These are phyloP conservation scores for Helostoma temminkii DNA, from an alignment of 2,797 vertebrate genomes.

Conservation along the genomic window DNA sequence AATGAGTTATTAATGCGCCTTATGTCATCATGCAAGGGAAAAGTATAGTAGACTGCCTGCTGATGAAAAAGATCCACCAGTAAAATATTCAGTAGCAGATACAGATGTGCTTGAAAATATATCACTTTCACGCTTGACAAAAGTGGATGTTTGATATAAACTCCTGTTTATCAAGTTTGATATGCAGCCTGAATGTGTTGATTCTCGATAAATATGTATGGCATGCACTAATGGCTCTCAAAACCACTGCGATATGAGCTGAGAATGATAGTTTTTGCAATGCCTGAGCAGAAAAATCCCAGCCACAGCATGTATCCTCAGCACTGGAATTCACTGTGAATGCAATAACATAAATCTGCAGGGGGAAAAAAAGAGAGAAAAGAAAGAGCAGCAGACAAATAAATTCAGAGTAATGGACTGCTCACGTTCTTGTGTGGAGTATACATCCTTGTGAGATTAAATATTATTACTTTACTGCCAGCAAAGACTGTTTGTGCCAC, in stretches of 20 bases:
- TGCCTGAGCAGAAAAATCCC: conserved; percentile 43
- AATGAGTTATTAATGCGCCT: conserved; percentile 62
- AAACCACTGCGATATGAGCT: conserved; percentile 45
- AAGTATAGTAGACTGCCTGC: conserved; percentile 24
- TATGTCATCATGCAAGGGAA: conserved; percentile 38
- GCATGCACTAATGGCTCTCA: conserved; percentile 56
- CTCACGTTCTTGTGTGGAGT: conserved; percentile 38
- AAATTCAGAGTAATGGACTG: conserved; percentile 50
- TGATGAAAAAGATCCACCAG: conserved; percentile 32
- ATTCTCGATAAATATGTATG: conserved; percentile 68
- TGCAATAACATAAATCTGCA: conserved; percentile 45
- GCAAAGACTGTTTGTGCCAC: conserved; percentile 18
- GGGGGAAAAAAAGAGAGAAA: background rate
- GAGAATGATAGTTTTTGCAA: conserved; percentile 41
- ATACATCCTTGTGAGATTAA: conserved; percentile 44
- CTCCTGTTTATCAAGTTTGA: conserved; percentile 62
- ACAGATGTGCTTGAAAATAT: conserved; percentile 59
- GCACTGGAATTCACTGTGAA: conserved; percentile 37
- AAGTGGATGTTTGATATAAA: conserved; percentile 57
- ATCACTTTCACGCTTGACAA: conserved; percentile 56
- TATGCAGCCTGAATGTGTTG: conserved; percentile 43
- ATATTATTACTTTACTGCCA: conserved; percentile 51
- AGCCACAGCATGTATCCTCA: conserved; percentile 46
- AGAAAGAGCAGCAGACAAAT: conserved; percentile 51
- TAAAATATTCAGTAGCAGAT: conserved; percentile 53